A percentile compares a stretch with the other conserved stretches of the same genome.
Conservation (phyloP, 2,113 vertebrate genomes). For the Orthonyx spaldingii region DNA sequence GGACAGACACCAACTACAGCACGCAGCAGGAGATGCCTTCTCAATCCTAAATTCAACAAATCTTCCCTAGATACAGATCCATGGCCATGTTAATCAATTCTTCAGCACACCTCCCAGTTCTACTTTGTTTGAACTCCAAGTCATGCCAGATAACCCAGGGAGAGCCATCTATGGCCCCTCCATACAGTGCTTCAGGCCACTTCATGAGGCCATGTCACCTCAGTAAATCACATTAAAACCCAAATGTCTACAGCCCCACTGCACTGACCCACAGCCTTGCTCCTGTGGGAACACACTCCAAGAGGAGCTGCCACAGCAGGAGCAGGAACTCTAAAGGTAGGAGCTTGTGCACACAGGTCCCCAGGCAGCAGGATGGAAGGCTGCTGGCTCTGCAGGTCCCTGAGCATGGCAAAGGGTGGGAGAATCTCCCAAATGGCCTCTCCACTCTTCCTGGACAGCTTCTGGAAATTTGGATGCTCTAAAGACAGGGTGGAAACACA, state of each 20-base stretch:
- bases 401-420: not conserved
- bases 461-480: not conserved
- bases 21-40: not conserved
- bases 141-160: not conserved
- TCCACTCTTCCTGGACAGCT: not conserved
- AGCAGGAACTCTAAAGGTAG: not conserved
- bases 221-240: not conserved
- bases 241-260: not conserved
- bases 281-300: not conserved
- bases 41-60: not conserved
- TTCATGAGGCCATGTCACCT: not conserved
- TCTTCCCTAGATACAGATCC: not conserved
- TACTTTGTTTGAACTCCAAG: not conserved
- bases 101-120: not conserved
- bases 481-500: not conserved
- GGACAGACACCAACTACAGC: not conserved
- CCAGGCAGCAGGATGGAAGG: fast-evolving
- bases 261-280: fast-evolving
- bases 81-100: fast-evolving
- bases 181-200: not conserved
- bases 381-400: not conserved
- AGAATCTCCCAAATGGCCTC: not conserved
- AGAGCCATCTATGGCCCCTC: fast-evolving
- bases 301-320: not conserved
- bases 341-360: not conserved